Conservation (phyloP, 1,140 invertebrate species). For the Drosophila persimilis region DNA sequence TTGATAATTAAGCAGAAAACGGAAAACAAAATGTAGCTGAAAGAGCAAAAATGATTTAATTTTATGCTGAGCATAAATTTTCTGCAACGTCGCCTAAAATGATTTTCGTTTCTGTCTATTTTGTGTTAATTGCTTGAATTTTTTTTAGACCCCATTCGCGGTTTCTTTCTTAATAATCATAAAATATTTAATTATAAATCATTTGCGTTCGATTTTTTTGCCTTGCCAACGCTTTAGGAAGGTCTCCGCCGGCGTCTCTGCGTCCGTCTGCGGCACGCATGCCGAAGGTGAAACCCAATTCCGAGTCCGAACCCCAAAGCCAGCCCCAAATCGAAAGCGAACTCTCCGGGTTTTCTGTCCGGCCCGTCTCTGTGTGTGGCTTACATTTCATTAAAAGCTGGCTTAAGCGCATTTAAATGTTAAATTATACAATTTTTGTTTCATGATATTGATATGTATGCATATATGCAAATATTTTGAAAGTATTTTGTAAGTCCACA, state of each 20-base stretch:
- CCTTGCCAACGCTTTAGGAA: slow-evolving; percentile 43
- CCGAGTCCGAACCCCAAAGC: slow-evolving; percentile 6
- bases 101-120: slow-evolving; percentile 48
- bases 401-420: slow-evolving; percentile 73
- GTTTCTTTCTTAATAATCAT: slow-evolving; percentile 65
- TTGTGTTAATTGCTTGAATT: slow-evolving; percentile 46
- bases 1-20: slow-evolving; percentile 58
- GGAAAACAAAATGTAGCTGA: slow-evolving; percentile 21
- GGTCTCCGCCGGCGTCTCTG: slow-evolving; percentile 36
- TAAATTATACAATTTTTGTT: slow-evolving; percentile 71
- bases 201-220: slow-evolving; percentile 63
- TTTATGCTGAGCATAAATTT: slow-evolving; percentile 63
- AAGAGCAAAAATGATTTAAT: slow-evolving; percentile 31
- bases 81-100: slow-evolving; percentile 58
- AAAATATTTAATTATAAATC: slow-evolving; percentile 81
- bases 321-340: slow-evolving; percentile 48
- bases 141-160: slow-evolving; percentile 25
- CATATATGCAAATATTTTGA: slow-evolving; percentile 66
- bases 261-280: slow-evolving; percentile 38
- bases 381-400: slow-evolving; percentile 75
- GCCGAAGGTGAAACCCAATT: slow-evolving; percentile 68
- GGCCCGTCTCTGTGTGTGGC: slow-evolving; percentile 17
- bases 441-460: slow-evolving; percentile 57
- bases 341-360: not conserved
- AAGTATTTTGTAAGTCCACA: slow-evolving; percentile 60